A percentile compares a stretch with the other conserved stretches of the same genome.
Conservation (phyloP, 1,140 invertebrate species). For the Pogonognathellus flavescens region DNA sequence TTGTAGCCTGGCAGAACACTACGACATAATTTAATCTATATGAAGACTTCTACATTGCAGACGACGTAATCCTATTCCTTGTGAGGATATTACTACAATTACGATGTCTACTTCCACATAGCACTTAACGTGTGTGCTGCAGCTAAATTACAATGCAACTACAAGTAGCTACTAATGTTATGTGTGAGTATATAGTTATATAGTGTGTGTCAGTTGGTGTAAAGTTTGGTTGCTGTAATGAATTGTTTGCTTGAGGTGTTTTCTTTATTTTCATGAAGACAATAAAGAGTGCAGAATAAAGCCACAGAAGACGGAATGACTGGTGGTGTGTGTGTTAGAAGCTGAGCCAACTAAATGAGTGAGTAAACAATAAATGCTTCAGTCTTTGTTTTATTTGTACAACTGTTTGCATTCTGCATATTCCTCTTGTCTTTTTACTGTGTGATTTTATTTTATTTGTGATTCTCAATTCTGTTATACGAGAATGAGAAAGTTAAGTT, state of each 20-base stretch:
- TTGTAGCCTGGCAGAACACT: no score
- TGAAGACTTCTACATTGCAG: no score
- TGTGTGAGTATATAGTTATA: no score
- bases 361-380: neutral
- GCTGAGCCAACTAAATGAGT: neutral
- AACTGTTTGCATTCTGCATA: neutral
- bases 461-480: neutral
- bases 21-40: no score
- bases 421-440: neutral
- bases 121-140: no score
- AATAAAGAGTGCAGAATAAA: neutral
- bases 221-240: neutral
- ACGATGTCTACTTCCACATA: no score
- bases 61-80: no score
- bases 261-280: neutral
- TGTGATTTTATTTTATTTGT: neutral
- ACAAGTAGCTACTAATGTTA: no score
- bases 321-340: neutral
- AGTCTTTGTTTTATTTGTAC: neutral
- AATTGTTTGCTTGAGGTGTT: neutral
- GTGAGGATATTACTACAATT: no score
- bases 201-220: no score
- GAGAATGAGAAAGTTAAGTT: slow-evolving; percentile 29
- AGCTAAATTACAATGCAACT: no score
- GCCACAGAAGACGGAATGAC: neutral